Evolutionary conservation across 2,888 invertebrate species (phyloP).

Genomic region (Isoperla grammatica): DNA sequence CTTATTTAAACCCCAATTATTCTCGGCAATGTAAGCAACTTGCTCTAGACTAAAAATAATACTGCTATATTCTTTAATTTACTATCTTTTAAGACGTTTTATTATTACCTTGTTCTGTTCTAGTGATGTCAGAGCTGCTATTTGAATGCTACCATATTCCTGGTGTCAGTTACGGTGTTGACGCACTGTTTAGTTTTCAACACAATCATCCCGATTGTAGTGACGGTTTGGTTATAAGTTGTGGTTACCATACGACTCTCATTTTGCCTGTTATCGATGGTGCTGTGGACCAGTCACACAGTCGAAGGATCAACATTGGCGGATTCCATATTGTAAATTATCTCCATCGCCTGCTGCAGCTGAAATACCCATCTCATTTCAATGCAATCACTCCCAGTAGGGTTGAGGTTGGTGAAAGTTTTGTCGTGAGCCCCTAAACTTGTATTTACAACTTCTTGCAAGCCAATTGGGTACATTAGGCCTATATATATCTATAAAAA

Average conservation of each 20-base stretch:
- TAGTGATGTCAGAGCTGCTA: constrained; percentile 89
- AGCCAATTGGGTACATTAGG: no score
- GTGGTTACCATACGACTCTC: constrained; percentile 86
- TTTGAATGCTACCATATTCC: constrained; percentile 92
- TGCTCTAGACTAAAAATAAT: no score
- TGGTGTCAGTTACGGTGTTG: constrained; percentile 79
- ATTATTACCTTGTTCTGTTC: constrained; percentile 38
- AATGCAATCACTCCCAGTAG: constrained; percentile 81
- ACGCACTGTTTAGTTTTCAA: constrained; percentile 69
- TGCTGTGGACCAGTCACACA: constrained; percentile 60
- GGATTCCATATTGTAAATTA: constrained; percentile 81
- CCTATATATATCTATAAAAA: no score
- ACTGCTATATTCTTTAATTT: no score
- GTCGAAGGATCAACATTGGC: constrained; percentile 79
- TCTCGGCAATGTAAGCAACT: constrained; percentile 70
- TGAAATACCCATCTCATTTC: constrained; percentile 89
- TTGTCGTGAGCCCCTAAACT: no score
- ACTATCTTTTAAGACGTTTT: no score
- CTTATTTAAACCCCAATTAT: constrained; percentile 85
- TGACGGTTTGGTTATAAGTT: constrained; percentile 70
- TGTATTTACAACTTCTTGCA: no score
- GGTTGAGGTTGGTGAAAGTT: constrained; percentile 60
- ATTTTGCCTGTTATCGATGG: constrained; percentile 76
- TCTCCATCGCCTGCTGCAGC: constrained; percentile 79
- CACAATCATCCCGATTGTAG: constrained; percentile 47